Percentiles rank a stretch among this genome's conserved stretches.
These are phyloP conservation scores for Halcyon senegalensis DNA, from an alignment of 2,113 vertebrate species.

Conservation along the genomic window DNA sequence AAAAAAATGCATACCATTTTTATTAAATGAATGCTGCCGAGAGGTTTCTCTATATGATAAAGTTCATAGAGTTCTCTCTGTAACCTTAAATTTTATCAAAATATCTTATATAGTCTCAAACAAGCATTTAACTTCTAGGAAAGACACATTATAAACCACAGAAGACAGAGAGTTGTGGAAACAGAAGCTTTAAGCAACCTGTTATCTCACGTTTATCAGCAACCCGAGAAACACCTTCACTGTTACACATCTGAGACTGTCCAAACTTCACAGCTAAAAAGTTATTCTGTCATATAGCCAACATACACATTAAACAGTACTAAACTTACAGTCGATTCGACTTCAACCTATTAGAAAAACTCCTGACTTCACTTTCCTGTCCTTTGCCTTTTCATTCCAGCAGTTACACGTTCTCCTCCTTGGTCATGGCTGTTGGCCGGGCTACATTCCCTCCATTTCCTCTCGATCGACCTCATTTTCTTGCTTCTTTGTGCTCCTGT, in stretches of 20 bases:
- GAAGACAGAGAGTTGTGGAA: neutral
- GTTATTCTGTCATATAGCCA: neutral
- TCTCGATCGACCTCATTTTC: neutral
- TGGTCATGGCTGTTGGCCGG: neutral
- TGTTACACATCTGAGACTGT: neutral
- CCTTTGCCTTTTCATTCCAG: neutral
- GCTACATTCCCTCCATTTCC: neutral
- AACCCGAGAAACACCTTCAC: neutral
- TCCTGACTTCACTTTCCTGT: neutral
- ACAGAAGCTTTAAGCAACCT: neutral
- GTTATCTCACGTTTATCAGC: neutral
- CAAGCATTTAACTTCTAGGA: neutral
- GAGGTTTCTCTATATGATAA: neutral
- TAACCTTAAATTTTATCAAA: neutral
- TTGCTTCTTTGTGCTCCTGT: neutral
- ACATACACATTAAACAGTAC: accelerated
- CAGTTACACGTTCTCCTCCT: neutral
- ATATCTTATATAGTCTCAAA: neutral
- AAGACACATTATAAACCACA: neutral
- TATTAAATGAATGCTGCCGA: neutral
- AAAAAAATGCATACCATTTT: neutral
- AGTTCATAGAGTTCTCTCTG: neutral
- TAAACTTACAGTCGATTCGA: neutral
- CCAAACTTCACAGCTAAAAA: neutral
- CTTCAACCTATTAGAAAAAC: neutral